Evolutionary conservation across 1,140 invertebrate species (phyloP).

Genomic region (Pararge aegeria): DNA sequence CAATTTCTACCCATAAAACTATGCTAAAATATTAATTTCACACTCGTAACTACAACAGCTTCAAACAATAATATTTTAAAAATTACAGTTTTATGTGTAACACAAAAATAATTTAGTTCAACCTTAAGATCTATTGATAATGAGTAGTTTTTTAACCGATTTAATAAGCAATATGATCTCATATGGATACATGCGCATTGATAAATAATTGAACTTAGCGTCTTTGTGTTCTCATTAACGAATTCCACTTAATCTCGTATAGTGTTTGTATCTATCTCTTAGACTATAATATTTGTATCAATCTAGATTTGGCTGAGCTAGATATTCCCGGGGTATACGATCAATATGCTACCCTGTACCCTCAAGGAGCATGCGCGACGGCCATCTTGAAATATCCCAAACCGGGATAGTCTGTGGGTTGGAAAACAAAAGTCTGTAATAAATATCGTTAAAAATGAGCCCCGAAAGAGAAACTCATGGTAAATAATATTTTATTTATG

Average conservation of each 20-base stretch:
- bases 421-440: slow-evolving; percentile 42
- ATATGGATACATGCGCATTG: too few species aligned
- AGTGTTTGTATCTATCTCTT: not conserved
- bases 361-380: slow-evolving; percentile 42
- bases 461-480: slow-evolving; percentile 50
- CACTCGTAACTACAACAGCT: too few species aligned
- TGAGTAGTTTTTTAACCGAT: too few species aligned
- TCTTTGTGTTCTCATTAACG: too few species aligned
- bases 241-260: not conserved
- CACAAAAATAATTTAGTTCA: too few species aligned
- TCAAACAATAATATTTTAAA: too few species aligned
- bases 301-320: slow-evolving; percentile 33
- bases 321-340: slow-evolving; percentile 40
- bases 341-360: slow-evolving; percentile 52
- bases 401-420: slow-evolving; percentile 28
- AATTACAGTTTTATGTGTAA: too few species aligned
- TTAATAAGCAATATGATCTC: too few species aligned
- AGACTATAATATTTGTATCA: slow-evolving; percentile 25
- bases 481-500: slow-evolving; percentile 22
- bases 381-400: slow-evolving; percentile 37
- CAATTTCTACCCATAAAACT: too few species aligned
- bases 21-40: too few species aligned
- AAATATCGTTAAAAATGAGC: slow-evolving; percentile 46
- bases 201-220: too few species aligned
- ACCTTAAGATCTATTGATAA: too few species aligned